Percentiles rank a stretch among this genome's conserved stretches.
These are phyloP conservation scores for Premnoplex brunnescens DNA, from an alignment of 2,797 vertebrate genomes.

Conservation along the genomic window DNA sequence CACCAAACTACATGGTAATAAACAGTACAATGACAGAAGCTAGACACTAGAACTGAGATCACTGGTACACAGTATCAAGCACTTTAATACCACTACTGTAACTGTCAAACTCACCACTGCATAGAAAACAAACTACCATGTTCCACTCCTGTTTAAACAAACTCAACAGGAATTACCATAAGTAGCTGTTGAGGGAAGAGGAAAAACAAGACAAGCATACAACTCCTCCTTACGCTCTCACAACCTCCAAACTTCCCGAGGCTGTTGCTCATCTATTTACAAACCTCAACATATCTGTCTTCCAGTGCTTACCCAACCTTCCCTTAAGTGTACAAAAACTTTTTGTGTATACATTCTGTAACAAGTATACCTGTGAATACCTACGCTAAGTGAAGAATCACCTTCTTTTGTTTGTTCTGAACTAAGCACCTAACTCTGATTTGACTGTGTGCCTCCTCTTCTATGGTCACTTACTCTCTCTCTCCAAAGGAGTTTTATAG, in stretches of 20 bases:
- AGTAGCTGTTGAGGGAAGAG: not conserved
- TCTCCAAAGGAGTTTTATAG: not conserved
- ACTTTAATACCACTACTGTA: not conserved
- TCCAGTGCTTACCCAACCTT: not conserved
- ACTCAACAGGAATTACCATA: not conserved
- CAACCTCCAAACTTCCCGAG: not conserved
- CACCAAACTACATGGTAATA: not conserved
- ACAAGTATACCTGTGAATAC: not conserved
- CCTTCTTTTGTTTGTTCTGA: not conserved
- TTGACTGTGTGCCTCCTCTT: not conserved
- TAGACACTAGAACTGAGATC: not conserved
- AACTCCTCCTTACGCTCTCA: not conserved
- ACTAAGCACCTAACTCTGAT: not conserved
- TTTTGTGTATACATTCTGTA: not conserved
- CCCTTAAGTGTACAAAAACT: not conserved
- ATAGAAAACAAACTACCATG: not conserved
- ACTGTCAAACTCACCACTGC: not conserved
- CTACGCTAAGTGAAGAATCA: not conserved
- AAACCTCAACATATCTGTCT: not conserved
- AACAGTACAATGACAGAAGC: not conserved
- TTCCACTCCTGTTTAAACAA: not conserved
- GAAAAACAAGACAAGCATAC: not conserved
- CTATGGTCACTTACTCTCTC: not conserved
- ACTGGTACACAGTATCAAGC: not conserved
- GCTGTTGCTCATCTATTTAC: not conserved